phyloP scores from a whole-genome alignment of 2,797 vertebrate species.

The Rhodeus uyekii region DNA sequence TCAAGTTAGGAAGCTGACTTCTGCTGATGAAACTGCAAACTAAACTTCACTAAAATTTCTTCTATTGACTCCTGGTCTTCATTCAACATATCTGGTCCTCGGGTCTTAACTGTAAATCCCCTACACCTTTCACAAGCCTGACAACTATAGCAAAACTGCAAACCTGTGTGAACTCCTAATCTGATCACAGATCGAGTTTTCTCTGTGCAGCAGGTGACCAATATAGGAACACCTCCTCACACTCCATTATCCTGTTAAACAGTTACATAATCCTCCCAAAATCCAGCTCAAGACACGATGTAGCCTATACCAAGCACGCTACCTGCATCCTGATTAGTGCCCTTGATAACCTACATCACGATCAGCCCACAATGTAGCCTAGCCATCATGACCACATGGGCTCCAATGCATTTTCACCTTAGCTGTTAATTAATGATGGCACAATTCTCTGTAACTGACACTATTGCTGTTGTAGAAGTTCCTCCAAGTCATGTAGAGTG shows the following conservation, averaged over 20 bases:
- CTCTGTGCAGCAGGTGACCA: slow-evolving; percentile 21
- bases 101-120: too few relatives aligned
- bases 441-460: background rate
- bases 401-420: background rate
- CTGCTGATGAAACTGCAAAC: too few relatives aligned
- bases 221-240: slow-evolving; percentile 44
- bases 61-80: too few relatives aligned
- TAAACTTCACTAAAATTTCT: too few relatives aligned
- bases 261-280: slow-evolving; percentile 46
- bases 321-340: background rate
- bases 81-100: too few relatives aligned
- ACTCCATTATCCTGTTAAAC: slow-evolving; percentile 50
- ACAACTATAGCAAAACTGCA: background rate
- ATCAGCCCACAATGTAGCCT: background rate
- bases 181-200: slow-evolving; percentile 35
- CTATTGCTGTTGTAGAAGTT: background rate
- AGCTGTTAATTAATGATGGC: background rate
- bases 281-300: background rate
- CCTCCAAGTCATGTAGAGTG: background rate
- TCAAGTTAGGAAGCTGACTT: too few relatives aligned
- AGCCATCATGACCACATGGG: background rate
- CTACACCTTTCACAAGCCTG: too few relatives aligned
- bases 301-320: background rate
- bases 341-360: background rate
- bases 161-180: slow-evolving; percentile 15